Conservation (phyloP, 2,113 vertebrate genomes). For the Tauraco erythrolophus region DNA sequence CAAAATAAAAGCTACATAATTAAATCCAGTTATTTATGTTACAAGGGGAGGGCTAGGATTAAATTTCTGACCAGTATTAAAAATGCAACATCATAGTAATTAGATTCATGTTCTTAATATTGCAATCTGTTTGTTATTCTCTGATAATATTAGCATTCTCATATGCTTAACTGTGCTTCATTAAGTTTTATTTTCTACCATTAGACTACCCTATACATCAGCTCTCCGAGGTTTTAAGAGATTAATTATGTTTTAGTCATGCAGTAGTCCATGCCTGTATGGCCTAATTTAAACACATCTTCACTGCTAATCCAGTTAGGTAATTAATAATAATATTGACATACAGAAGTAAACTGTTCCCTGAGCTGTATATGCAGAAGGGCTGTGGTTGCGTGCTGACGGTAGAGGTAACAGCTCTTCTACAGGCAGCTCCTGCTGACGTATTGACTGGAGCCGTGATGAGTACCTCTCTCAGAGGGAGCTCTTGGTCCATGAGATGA, state of each 20-base stretch:
- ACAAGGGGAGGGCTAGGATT: not conserved
- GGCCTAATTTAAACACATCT: conserved; percentile 38
- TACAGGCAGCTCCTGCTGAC: not conserved
- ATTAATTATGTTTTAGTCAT: conserved; percentile 50
- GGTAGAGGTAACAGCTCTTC: not conserved
- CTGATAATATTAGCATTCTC: conserved; percentile 32
- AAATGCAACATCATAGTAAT: conserved; percentile 43
- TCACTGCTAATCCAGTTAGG: conserved; percentile 19
- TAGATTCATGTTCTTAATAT: conserved; percentile 37
- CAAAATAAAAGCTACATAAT: not conserved
- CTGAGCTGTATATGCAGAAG: not conserved
- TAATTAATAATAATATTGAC: conserved; percentile 56
- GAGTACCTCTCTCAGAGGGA: not conserved
- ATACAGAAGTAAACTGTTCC: not conserved
- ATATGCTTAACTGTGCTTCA: conserved; percentile 32
- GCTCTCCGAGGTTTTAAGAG: not conserved
- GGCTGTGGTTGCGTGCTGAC: not conserved
- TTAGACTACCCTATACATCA: conserved; percentile 1
- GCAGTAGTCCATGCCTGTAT: not conserved
- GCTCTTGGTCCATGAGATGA: not conserved
- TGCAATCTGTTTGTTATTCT: conserved; percentile 51
- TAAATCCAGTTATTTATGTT: conserved; percentile 3
- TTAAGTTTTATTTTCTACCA: conserved; percentile 50
- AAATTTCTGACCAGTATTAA: conserved; percentile 14
- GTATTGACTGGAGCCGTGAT: not conserved